Conservation (phyloP, 53 echinoderm and acorn worm species). For the Mesocentrotus franciscanus region DNA sequence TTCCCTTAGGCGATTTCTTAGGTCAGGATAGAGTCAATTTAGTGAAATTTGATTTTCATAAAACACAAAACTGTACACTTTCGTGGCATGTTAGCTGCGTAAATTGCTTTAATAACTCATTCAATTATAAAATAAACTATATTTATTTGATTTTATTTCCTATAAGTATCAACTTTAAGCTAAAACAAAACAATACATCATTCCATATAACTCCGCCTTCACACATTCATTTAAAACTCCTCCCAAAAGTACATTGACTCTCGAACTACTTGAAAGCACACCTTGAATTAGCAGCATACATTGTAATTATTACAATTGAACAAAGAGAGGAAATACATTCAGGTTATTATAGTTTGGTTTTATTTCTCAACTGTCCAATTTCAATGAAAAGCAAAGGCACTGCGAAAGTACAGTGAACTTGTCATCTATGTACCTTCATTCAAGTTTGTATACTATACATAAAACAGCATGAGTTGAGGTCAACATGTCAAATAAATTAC, state of each 20-base stretch:
- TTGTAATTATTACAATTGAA: not conserved
- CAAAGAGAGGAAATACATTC: conserved; percentile 11
- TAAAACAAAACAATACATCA: too few relatives aligned
- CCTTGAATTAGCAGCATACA: not conserved
- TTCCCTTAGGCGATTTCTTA: too few relatives aligned
- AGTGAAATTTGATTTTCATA: too few relatives aligned
- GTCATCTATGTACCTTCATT: not conserved
- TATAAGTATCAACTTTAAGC: too few relatives aligned
- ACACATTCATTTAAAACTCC: not conserved
- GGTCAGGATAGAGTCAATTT: too few relatives aligned
- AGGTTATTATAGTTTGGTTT: not conserved
- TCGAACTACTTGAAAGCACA: not conserved
- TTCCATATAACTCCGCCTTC: too few relatives aligned
- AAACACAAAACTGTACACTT: too few relatives aligned
- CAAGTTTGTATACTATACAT: not conserved
- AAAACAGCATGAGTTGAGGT: not conserved
- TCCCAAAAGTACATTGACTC: conserved; percentile 2
- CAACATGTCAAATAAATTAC: too few relatives aligned
- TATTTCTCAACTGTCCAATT: not conserved
- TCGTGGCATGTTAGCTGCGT: too few relatives aligned
- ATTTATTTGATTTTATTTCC: too few relatives aligned
- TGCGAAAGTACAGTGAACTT: not conserved
- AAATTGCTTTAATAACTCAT: too few relatives aligned
- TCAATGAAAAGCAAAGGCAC: not conserved
- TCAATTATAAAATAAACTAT: too few relatives aligned